Conservation (phyloP, 2,888 invertebrate species). For the Parnassius orleans region DNA sequence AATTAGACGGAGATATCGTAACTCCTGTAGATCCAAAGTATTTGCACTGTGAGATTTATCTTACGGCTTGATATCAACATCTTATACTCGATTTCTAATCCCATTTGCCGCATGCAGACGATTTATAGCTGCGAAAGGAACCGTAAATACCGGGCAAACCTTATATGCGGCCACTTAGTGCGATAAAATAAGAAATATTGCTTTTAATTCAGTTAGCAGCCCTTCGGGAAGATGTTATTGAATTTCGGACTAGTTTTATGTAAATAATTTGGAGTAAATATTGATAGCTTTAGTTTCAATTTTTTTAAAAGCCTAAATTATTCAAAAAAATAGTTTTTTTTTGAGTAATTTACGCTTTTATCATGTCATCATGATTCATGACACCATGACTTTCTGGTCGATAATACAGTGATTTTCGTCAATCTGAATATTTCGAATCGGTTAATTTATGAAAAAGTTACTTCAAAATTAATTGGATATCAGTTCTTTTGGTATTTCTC, state of each 20-base stretch:
- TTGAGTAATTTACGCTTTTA: too few species aligned
- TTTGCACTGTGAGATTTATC: constrained; percentile 25
- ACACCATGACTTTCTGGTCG: too few species aligned
- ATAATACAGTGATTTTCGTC: too few species aligned
- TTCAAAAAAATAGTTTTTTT: too few species aligned
- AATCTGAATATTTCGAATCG: too few species aligned
- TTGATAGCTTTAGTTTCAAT: background rate
- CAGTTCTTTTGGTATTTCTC: too few species aligned
- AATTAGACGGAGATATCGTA: constrained; percentile 13
- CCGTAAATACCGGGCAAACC: constrained; percentile 25
- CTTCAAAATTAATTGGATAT: too few species aligned
- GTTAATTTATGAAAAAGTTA: too few species aligned
- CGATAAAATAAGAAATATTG: constrained; percentile 29
- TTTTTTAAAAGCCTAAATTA: too few species aligned
- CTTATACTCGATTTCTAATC: constrained; percentile 25
- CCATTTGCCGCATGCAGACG: constrained; percentile 25
- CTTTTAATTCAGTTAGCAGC: constrained; percentile 27
- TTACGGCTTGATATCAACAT: constrained; percentile 26
- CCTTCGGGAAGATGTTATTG: constrained; percentile 16
- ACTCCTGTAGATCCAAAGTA: constrained; percentile 16
- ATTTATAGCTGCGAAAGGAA: constrained; percentile 26
- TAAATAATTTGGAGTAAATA: constrained; percentile 13
- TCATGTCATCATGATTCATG: too few species aligned
- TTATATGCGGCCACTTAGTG: constrained; percentile 24
- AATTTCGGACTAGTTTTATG: constrained; percentile 16